Evolutionary conservation across 1,140 invertebrate species (phyloP).

Genomic region (Leptonema lineaticorne): DNA sequence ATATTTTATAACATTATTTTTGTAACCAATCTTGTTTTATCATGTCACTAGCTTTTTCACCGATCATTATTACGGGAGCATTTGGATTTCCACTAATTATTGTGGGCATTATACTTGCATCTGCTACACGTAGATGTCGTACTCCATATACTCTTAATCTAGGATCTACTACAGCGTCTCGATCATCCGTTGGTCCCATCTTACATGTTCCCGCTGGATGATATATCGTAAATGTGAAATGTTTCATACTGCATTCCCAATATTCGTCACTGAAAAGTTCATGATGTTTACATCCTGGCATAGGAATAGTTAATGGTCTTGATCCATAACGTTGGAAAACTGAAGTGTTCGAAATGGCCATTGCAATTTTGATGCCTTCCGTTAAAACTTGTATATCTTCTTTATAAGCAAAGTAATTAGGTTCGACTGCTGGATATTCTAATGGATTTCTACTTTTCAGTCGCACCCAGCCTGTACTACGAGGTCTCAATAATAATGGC

Average conservation of each 20-base stretch:
- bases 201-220: slow-evolving; percentile 83
- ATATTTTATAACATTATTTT: too few relatives aligned
- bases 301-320: slow-evolving; percentile 71
- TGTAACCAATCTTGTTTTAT: slow-evolving; percentile 75
- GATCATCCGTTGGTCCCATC: slow-evolving; percentile 78
- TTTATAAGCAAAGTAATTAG: slow-evolving; percentile 84
- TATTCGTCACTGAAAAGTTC: slow-evolving; percentile 78
- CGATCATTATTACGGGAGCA: slow-evolving; percentile 76
- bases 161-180: slow-evolving; percentile 78
- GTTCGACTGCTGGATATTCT: slow-evolving; percentile 83
- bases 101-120: slow-evolving; percentile 78
- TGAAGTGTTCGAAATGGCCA: slow-evolving; percentile 74
- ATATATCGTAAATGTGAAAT: slow-evolving; percentile 85
- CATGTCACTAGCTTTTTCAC: slow-evolving; percentile 77
- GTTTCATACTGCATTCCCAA: slow-evolving; percentile 79
- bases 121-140: slow-evolving; percentile 69
- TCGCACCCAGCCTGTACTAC: slow-evolving; percentile 79
- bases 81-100: slow-evolving; percentile 82
- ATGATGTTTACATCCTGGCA: slow-evolving; percentile 76
- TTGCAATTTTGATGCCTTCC: slow-evolving; percentile 80
- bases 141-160: slow-evolving; percentile 73
- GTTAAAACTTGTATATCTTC: slow-evolving; percentile 74
- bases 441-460: slow-evolving; percentile 77
- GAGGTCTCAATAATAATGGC: slow-evolving; percentile 76
- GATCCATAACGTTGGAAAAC: slow-evolving; percentile 81